Base-by-base conservation (phyloP, 2,888 invertebrate species). In the Caradrina kadenii region DNA sequence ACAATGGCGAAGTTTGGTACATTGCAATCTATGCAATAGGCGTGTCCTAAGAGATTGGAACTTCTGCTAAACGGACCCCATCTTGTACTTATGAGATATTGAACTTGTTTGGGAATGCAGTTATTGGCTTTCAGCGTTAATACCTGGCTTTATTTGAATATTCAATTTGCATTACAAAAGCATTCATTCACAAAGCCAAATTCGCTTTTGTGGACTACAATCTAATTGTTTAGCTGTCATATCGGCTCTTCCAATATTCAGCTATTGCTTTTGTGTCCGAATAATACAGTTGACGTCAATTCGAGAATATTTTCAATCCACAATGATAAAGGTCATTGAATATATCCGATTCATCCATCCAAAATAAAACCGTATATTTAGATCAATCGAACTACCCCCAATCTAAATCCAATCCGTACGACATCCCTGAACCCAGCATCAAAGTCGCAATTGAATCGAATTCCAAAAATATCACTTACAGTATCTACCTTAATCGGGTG, bases 21-120 rank as follows among this genome's bases (percentile, higher is more conserved):
- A 82, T 45, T 73, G 73, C 83, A 84, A 82, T 83, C 73, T 74
- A 75, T 81, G 85, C 74, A 81, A 49, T 39, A 62, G 76, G 73
- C 72, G 80, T 74, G 58, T 56, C 54, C 22, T 39, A 3, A 13
- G 26, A 58, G 52, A 68, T 62, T 21, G 7, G 48, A 76, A 76
- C 60, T 82, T 63, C 52, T 42, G 61, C 26, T 42, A 42, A 64
- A 22, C 13, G 48, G 52, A 67, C 73, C n/a, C 56, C 58, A 49
- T 50, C 59, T 56, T 49, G 56, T 39, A 35, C 52, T 55, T 61
- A 15, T 17, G 42, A 58, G 48, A 42, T 69, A 19, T 53, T 61
- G 13, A 75, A 65, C 42, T 53, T 63, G 69, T 62, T 77, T 53
- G 31, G 50, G 21, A 63, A 69, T 75, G 52, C 50, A 63, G 56